Base-by-base conservation (phyloP, 2,888 invertebrate species). In the Lasioglossum morio region DNA sequence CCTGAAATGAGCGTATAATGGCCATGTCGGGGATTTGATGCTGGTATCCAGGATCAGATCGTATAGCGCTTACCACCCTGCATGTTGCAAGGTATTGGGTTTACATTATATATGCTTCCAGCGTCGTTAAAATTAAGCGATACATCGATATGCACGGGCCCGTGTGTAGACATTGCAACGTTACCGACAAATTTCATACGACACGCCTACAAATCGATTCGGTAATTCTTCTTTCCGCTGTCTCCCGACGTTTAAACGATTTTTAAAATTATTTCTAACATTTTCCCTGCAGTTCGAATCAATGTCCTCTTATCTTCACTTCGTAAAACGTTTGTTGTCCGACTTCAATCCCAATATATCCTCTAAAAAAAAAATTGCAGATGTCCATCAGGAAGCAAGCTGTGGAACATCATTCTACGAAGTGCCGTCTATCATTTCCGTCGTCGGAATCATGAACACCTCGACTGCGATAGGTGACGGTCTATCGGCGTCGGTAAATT, bases 1-100 rank as follows among this genome's bases (percentile, higher is more conserved):
- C 92, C 89, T 86, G 89, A 92, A 93, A 93, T 92, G 92, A 89
- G 91, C 92, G 93, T 92, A 92, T 93, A 93, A 92, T 93, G 89
- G 89, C 91, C 90, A 87, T 89, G 88, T 89, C 87, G 91, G 87
- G 89, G 92, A 91, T 92, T 92, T 91, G 92, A 92, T 92, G 91
- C 89, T 84, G 77, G 87, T 88, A 86, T 86, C 77, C 84, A 84
- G 88, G 77, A 81, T 77, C 82, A 84, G 81, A 89, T 87, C 88
- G 88, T 87, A 86, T 89, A 79, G 82, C 82, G 86, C 75, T 72
- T 79, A 89, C 89, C 77, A 77, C 82, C 87, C 86, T 87, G 85
- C 89, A 88, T 86, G 88, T 89, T 90, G 86, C 87, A 85, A 89
- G 89, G 91, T 93, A 93, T 93, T 91, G 93, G 89, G 93, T 92